Evolutionary conservation across 1,140 invertebrate species (phyloP), one percentile per base, ranked within the genome.

Genomic region (Trialeurodes vaporariorum): DNA sequence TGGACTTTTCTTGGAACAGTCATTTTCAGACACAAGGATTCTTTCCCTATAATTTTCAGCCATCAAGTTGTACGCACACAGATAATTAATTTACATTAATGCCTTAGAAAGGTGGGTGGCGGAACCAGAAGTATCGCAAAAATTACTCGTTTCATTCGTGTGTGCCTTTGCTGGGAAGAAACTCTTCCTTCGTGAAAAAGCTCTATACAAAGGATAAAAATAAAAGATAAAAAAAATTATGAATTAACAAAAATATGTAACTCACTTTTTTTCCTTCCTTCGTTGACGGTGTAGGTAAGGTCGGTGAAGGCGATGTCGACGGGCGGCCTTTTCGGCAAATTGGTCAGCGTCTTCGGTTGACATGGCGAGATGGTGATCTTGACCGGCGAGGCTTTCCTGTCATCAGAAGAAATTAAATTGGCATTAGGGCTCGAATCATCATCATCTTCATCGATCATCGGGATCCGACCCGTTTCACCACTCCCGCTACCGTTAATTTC

Each of bases 221-320:
- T n/a, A n/a, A n/a, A n/a, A n/a, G n/a, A n/a, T n/a, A n/a, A n/a
- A n/a, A n/a, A n/a, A n/a, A 61, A 5, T 2, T 61, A 2, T 61
- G 25, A 2, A 64, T 23, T 17, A 25, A 25, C 26, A 64, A 69
- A 25, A 13, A 61, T n/a, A 69, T 59, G 40, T 17, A 61, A 91
- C 89, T 91, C 77, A 92, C 90, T 87, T 78, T 83, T 89, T 75
- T 85, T 87, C 70, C 85, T 84, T 69, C 88, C 88, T 74, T 92
- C 90, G 72, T 85, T 84, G n/a, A 96, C 92, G 68, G 84, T 88
- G 78, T 94, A 96, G 0, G 84, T 86, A 66, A 96, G 80, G 74
- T 94, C 87, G 22, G 85, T 85, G 78, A 94, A 96, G 65, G 89
- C 90, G 76, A 95, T 82, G 75, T 94, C 91, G 69, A 95, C 91